Base-by-base conservation (phyloP, 2,797 vertebrate species). In the Chrysocyon brachyurus region DNA sequence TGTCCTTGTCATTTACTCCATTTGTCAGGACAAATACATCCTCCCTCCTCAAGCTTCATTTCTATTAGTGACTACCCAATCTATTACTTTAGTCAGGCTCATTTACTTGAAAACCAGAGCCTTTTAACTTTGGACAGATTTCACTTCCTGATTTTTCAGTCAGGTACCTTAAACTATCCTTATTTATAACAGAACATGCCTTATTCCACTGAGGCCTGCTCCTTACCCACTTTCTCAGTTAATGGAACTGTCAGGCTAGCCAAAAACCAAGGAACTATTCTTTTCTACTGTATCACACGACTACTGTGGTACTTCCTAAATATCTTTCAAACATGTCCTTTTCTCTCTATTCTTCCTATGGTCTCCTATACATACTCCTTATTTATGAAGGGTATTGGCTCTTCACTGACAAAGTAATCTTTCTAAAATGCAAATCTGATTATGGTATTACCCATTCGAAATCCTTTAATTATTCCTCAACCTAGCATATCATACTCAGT, bases 351-450 rank as follows among this genome's bases (percentile, higher is more conserved):
- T 82, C 28, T 88, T 89, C 57, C 56, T 84, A 40, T 90, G 52
- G 79, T 61, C 49, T 82, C 57, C 19, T 36, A 75, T 22, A 19
- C 22, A 49, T 14, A 66, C 1, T 95, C 31, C 26, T 49, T 92
- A 68, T 26, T 87, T 52, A 73, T 46, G 57, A 46, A 46, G 40
- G 40, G 82, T n/a, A 40, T 33, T n/a, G 6, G 61, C 24, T 26
- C 59, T 19, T 90, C 56, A 93, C 3, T 70, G 21, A 49, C n/a
- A 63, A 88, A 94, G 4, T 46, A 83, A 64, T 33, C 6, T 95
- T 92, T 78, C 89, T 46, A 87, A 85, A 91, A 83, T 8, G 68
- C 57, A 77, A 63, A 82, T 88, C 57, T 85, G 57, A 95, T 64
- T 73, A 66, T 68, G 40, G 8, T 12, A 85, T 91, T 77, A 46